Evolutionary conservation across 2,888 invertebrate species (phyloP).

Genomic region (Metopia argyrocephala): DNA sequence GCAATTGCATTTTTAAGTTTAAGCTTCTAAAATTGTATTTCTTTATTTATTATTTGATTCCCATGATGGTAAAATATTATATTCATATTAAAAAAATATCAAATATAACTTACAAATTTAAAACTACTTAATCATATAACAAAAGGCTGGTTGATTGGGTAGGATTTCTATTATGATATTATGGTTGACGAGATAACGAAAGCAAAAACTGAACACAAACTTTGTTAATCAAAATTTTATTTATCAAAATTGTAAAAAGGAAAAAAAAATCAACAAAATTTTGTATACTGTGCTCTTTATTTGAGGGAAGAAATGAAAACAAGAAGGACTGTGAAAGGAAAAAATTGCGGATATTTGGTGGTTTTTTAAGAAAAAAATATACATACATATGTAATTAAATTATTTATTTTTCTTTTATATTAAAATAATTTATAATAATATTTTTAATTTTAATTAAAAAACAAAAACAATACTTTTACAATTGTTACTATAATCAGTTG

Average conservation of each 20-base stretch:
- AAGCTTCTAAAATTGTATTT: not conserved
- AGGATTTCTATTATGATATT: not conserved
- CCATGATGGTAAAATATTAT: not conserved
- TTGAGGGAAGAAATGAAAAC: not conserved
- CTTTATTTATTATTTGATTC: not conserved
- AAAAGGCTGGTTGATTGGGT: not conserved
- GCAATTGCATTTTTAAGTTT: not conserved
- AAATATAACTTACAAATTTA: slow-evolving; percentile 10
- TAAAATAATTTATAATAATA: slow-evolving; percentile 13
- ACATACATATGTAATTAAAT: slow-evolving; percentile 27
- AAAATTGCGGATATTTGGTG: not conserved
- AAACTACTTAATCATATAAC: slow-evolving; percentile 21
- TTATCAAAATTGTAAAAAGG: not conserved
- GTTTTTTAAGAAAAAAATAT: not conserved
- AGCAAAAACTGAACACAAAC: not conserved
- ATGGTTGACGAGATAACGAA: not conserved
- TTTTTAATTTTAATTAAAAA: slow-evolving; percentile 26
- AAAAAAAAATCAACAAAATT: not conserved
- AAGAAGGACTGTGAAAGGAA: not conserved
- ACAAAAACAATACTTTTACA: slow-evolving; percentile 41
- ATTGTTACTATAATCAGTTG: slow-evolving; percentile 18
- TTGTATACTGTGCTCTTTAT: not conserved
- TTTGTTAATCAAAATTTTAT: not conserved
- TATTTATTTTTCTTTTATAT: not conserved
- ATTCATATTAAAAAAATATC: not conserved